Conservation (phyloP, 2,113 vertebrate species). For the Leptocoma aspasia region DNA sequence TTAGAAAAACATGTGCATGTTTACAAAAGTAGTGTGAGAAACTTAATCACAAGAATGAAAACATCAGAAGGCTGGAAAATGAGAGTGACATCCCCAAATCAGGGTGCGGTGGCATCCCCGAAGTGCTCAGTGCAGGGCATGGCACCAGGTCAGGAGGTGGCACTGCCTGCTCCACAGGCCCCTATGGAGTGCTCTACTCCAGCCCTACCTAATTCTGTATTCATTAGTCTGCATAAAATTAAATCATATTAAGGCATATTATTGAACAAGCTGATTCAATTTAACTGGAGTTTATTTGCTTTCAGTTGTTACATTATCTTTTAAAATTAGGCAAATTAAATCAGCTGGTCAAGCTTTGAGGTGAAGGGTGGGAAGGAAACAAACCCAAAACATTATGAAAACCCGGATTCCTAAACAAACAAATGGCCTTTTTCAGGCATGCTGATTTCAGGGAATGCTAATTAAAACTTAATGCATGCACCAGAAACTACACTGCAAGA, state of each 20-base stretch:
- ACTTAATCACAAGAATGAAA: too few relatives aligned
- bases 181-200: background rate
- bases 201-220: conserved; percentile 36
- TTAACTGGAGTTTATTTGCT: conserved; percentile 66
- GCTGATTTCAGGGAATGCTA: conserved; percentile 29
- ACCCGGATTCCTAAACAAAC: conserved; percentile 52
- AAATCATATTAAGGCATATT: conserved; percentile 57
- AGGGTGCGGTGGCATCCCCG: fast-evolving
- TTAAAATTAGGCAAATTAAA: conserved; percentile 63
- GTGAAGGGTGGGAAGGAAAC: conserved; percentile 38
- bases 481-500: conserved; percentile 20
- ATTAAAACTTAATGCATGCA: conserved; percentile 48
- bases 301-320: conserved; percentile 64
- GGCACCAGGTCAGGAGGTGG: background rate
- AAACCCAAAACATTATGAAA: background rate
- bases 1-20: too few relatives aligned
- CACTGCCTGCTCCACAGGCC: background rate
- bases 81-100: background rate
- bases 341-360: conserved; percentile 30
- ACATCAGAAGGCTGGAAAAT: too few relatives aligned
- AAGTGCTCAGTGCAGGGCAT: fast-evolving
- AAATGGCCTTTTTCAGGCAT: conserved; percentile 45
- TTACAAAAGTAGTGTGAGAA: too few relatives aligned
- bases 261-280: conserved; percentile 60
- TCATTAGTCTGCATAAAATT: conserved; percentile 68